These are phyloP conservation scores for Oophaga sylvatica DNA, from an alignment of 2,797 vertebrate species.

Conservation along the genomic window DNA sequence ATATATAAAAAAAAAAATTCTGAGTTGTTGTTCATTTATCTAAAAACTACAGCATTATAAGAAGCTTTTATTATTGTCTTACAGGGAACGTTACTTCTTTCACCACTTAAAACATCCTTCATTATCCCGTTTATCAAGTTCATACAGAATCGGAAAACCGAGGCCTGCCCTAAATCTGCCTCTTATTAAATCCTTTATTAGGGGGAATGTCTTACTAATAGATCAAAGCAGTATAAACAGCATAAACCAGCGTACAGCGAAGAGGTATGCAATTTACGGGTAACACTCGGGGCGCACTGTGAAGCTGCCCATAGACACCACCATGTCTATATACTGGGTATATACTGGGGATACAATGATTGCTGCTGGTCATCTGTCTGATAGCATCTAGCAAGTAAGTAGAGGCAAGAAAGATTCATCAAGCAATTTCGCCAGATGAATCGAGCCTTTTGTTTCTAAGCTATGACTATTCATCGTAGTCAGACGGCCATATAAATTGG, in stretches of 20 bases:
- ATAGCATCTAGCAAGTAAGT: too few relatives aligned
- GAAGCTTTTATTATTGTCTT: neutral
- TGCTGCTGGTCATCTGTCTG: too few relatives aligned
- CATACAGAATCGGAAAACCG: neutral
- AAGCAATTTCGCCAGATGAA: too few relatives aligned
- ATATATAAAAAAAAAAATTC: neutral
- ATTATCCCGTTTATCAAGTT: neutral
- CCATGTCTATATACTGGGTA: neutral
- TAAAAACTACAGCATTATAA: neutral
- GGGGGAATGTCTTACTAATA: slow-evolving; percentile 16
- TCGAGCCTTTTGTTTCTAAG: too few relatives aligned
- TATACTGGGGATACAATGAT: too few relatives aligned
- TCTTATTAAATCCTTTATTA: slow-evolving; percentile 12
- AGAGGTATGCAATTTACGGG: neutral
- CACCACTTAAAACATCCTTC: slow-evolving; percentile 22
- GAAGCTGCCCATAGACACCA: neutral
- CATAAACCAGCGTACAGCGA: neutral
- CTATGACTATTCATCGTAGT: too few relatives aligned
- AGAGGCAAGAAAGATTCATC: too few relatives aligned
- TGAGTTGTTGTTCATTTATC: neutral
- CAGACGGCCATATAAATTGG: too few relatives aligned
- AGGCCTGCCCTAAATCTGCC: slow-evolving; percentile 12
- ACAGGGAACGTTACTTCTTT: slow-evolving; percentile 26
- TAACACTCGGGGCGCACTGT: neutral
- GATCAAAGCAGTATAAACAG: slow-evolving; percentile 28